Percentiles rank a stretch among this genome's conserved stretches.
Conservation (phyloP, 2,797 vertebrate species). For the Acanthornis magna region DNA sequence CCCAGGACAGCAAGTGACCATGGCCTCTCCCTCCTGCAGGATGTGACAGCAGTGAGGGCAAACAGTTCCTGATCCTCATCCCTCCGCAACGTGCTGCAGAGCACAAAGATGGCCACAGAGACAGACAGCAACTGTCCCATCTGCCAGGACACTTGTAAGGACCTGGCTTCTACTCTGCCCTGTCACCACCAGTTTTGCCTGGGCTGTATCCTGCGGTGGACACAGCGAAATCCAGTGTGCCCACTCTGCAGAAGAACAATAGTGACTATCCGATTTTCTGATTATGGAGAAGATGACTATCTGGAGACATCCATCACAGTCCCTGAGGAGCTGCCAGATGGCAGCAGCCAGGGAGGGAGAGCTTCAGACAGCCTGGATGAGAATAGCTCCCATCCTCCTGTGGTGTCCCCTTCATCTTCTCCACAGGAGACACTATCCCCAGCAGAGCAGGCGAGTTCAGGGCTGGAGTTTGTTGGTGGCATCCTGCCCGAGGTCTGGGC, state of each 20-base stretch:
- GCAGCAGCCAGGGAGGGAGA: not conserved
- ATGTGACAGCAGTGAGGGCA: not conserved
- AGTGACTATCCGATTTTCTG: not conserved
- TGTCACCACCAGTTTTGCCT: not conserved
- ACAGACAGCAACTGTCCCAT: not conserved
- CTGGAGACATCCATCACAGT: not conserved
- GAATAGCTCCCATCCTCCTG: not conserved
- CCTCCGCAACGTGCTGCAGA: accelerated
- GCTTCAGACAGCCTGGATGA: accelerated
- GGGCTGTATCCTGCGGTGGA: not conserved
- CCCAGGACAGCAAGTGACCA: not conserved
- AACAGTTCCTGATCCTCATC: not conserved
- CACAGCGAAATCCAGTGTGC: not conserved
- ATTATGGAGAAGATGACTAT: not conserved
- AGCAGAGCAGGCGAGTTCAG: not conserved
- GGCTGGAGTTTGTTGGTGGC: not conserved
- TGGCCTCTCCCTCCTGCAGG: not conserved
- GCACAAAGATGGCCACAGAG: accelerated
- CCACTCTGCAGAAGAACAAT: not conserved
- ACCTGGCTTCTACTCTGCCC: not conserved
- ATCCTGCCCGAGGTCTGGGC: not conserved
- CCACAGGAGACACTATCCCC: too few relatives aligned
- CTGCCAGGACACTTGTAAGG: not conserved
- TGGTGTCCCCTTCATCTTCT: accelerated
- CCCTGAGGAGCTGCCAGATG: not conserved